A percentile compares a stretch with the other conserved stretches of the same genome.
phyloP scores from a whole-genome alignment of 2,113 vertebrate genomes.

The Madoqua kirkii region DNA sequence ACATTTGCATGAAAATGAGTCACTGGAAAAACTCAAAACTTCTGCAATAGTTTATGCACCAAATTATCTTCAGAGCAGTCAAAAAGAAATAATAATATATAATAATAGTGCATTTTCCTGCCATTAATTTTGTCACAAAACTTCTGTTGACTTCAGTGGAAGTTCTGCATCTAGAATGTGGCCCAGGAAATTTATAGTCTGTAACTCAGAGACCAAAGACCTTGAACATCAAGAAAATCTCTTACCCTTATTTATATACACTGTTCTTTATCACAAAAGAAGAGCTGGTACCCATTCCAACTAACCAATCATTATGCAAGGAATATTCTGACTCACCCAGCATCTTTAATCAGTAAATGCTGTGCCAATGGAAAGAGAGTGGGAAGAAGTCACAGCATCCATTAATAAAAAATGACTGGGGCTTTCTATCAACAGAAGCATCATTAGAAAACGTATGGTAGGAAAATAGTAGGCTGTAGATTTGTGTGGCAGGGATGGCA shows the following conservation, averaged over 20 bases:
- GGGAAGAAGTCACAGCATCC: conserved; percentile 72
- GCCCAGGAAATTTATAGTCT: conserved; percentile 68
- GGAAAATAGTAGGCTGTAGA: conserved; percentile 75
- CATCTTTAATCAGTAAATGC: conserved; percentile 74
- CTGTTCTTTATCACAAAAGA: conserved; percentile 76
- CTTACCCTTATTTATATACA: conserved; percentile 76
- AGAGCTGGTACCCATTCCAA: conserved; percentile 76
- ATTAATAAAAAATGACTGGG: conserved; percentile 79
- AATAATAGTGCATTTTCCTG: conserved; percentile 61
- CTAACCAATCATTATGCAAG: conserved; percentile 78
- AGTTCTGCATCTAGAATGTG: conserved; percentile 58
- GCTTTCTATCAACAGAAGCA: conserved; percentile 79
- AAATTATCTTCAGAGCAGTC: conserved; percentile 62
- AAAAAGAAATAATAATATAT: conserved; percentile 67
- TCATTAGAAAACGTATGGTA: conserved; percentile 74
- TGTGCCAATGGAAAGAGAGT: conserved; percentile 71
- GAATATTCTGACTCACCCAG: conserved; percentile 77
- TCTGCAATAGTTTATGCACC: conserved; percentile 59
- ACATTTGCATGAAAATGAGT: conserved; percentile 72
- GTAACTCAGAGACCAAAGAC: conserved; percentile 73
- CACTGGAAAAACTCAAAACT: conserved; percentile 54
- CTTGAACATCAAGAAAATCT: conserved; percentile 78
- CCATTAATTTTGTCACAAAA: conserved; percentile 59
- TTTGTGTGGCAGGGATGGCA: conserved; percentile 66
- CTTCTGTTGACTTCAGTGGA: conserved; percentile 57